phyloP scores from a whole-genome alignment of 2,888 invertebrate genomes.

The Lycaena phlaeas region DNA sequence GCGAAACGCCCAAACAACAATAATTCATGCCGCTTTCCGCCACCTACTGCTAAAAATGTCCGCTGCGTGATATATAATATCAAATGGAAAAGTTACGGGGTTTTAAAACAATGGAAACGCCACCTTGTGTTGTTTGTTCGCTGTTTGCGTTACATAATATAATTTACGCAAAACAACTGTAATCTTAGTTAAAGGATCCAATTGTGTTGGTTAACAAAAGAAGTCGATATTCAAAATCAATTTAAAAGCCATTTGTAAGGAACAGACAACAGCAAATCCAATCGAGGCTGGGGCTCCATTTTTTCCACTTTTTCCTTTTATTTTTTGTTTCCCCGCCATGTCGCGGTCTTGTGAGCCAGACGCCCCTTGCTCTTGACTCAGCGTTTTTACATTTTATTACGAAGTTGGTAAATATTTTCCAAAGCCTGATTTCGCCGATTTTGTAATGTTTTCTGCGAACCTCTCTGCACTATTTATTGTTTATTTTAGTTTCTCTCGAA shows the following conservation, averaged over 20 bases:
- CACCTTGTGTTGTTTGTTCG: constrained; percentile 11
- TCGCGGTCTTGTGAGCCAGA: constrained; percentile 65
- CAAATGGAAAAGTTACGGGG: constrained; percentile 65
- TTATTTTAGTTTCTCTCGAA: constrained; percentile 6
- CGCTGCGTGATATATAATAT: constrained; percentile 67
- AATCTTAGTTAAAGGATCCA: constrained; percentile 9
- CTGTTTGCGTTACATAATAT: background rate
- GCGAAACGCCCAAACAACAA: constrained; percentile 67
- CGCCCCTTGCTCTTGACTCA: constrained; percentile 68
- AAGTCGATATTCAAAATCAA: constrained; percentile 61
- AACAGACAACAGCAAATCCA: constrained; percentile 69
- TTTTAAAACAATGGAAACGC: constrained; percentile 66
- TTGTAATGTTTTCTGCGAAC: constrained; percentile 30
- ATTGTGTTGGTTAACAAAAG: constrained; percentile 42
- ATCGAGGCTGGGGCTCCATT: constrained; percentile 58
- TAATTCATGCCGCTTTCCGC: constrained; percentile 71
- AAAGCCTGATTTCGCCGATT: constrained; percentile 48
- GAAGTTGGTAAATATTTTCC: constrained; percentile 66
- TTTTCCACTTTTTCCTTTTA: constrained; percentile 40
- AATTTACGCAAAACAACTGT: background rate
- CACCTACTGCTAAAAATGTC: constrained; percentile 73
- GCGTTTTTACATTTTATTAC: constrained; percentile 67
- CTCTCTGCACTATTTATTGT: constrained; percentile 10
- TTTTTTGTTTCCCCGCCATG: constrained; percentile 58
- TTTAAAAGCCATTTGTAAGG: constrained; percentile 67